Base-by-base conservation (phyloP, 2,797 vertebrate species). In the Oreortyx pictus region DNA sequence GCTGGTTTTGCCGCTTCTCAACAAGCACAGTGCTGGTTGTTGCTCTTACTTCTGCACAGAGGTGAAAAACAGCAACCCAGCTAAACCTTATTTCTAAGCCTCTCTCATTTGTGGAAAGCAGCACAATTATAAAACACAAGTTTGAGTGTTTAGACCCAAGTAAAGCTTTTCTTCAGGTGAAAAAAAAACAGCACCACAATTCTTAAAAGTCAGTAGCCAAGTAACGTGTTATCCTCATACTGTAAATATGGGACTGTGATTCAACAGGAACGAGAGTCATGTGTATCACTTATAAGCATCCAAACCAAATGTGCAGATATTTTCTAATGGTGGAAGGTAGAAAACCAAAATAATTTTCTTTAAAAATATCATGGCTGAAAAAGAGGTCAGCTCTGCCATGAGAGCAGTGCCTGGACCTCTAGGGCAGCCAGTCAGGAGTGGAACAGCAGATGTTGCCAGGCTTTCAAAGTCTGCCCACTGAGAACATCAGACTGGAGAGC, bases 201-300 rank as follows among this genome's bases (percentile, higher is more conserved):
- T 22, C 19, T 49, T 65, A 37, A 37, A 60, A 84, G 54, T 9
- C 35, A 13, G 44, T 46, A 71, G 17, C n/a, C 64, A 41, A 52
- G 50, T 37, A 68, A 47, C 20, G 19, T 0, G 0, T 41, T 49
- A 31, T 31, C 50, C 57, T 65, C 4, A 35, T 4, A 12, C 6
- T 7, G 14, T 4, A 54, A 0, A 0, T 47, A 47, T 1, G 77
- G 35, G 76, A 60, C 9, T 64, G 56, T 35, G 52, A 61, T 46
- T 33, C 29, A 89, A 59, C 14, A 68, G 15, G 13, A 70, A 2
- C 7, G 73, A 46, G 9, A 52, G 49, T 15, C 76, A 43, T 0
- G 0, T 22, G 19, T 4, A 66, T 33, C 33, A 85, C 0, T 2
- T 46, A 76, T 12, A 60, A 47, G 18, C 57, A 67, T 17, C 11